Evolutionary conservation across 1,140 invertebrate species (phyloP), one percentile per base, ranked within the genome.

Genomic region (Homalodisca vitripennis): DNA sequence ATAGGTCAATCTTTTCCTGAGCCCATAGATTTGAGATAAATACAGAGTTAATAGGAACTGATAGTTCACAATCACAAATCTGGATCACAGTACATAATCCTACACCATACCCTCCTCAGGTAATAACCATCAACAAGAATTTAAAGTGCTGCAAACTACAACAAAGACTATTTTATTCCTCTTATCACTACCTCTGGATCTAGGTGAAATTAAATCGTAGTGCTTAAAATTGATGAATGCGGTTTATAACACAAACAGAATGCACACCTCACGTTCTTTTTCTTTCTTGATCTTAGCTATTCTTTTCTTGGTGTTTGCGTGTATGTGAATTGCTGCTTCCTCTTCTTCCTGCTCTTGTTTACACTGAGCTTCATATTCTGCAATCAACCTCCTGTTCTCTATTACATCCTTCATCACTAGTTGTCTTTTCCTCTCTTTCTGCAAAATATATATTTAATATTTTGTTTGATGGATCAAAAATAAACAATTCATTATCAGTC

Each of bases 341-440:
- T 73, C 72, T 57, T 73, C 72, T 70, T 67, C 64, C 64, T 69
- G 57, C n/a, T 70, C 67, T 26, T 41, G 24, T 63, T 31, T 51
- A 67, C 48, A 55, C 20, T 57, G 22, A 46, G 32, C 41, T 26
- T 46, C 31, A 20, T 55, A 62, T 27, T 67, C 66, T 17, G 67
- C 65, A 46, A 67, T 71, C 70, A 67, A 62, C 34, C 20, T 60
- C 26, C 65, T 55, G 32, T 71, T 71, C 51, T 71, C 65, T 32
- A 62, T 41, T 6, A 71, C 63, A 57, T 71, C 70, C 20, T 60
- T 34, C 46, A 55, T 72, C 22, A 63, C 34, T 41, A 69, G n/a
- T 30, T 57, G 24, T 46, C 34, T 69, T 24, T 72, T 68, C 46
- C 65, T 66, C 51, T 69, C 67, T 27, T 27, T 48, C 71, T 72